These are phyloP conservation scores for Oeneis ivallda DNA, from an alignment of 2,888 invertebrate genomes.

Conservation along the genomic window DNA sequence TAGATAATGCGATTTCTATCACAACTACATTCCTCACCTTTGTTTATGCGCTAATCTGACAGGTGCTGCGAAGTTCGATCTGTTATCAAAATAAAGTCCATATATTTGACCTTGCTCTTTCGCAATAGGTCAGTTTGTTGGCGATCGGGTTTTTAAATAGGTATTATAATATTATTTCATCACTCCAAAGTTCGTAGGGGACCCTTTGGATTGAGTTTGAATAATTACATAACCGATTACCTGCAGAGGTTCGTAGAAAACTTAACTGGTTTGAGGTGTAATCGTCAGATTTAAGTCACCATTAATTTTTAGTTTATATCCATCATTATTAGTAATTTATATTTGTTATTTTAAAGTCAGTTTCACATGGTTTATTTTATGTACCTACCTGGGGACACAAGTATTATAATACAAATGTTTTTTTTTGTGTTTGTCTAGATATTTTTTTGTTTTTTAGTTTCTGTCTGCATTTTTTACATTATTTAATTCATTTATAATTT, in stretches of 20 bases:
- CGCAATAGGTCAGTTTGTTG: constrained; percentile 37
- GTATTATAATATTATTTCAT: constrained; percentile 9
- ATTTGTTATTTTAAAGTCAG: not conserved
- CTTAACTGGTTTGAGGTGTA: constrained; percentile 4
- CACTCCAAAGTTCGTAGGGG: not conserved
- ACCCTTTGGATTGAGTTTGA: constrained; percentile 14
- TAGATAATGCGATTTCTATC: constrained; percentile 47
- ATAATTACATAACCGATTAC: constrained; percentile 14
- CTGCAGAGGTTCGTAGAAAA: constrained; percentile 1
- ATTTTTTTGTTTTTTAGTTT: too few relatives aligned
- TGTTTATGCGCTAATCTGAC: constrained; percentile 35
- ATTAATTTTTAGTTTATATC: constrained; percentile 14
- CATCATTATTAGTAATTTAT: constrained; percentile 9
- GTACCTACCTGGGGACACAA: too few relatives aligned
- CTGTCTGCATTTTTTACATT: too few relatives aligned
- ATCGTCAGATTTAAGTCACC: constrained; percentile 12
- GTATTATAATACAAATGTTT: too few relatives aligned
- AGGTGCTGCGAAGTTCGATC: constrained; percentile 29
- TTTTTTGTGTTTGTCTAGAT: too few relatives aligned
- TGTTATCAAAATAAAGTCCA: constrained; percentile 21
- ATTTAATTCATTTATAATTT: too few relatives aligned
- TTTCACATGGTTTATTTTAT: not conserved
- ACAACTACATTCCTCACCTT: constrained; percentile 41
- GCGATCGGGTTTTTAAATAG: constrained; percentile 26
- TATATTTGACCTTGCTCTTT: constrained; percentile 39